These are phyloP conservation scores for Bombus sylvicola DNA, from an alignment of 1,140 invertebrate species.

Conservation along the genomic window DNA sequence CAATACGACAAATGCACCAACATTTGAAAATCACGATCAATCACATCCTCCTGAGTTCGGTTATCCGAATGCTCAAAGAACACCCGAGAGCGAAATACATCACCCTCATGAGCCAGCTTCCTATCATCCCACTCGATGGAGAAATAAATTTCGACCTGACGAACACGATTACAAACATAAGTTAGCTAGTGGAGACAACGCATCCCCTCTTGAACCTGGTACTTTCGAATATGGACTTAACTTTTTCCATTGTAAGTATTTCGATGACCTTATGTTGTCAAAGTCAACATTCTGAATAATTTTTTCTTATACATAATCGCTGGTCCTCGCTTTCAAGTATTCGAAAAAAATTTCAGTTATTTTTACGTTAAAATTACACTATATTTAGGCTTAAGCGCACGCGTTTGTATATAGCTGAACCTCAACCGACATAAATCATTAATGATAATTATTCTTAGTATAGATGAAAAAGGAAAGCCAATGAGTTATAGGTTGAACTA, in stretches of 20 bases:
- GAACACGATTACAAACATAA: constrained; percentile 15
- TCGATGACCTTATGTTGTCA: not conserved
- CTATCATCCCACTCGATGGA: not conserved
- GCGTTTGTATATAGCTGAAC: too few species aligned
- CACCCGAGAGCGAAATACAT: not conserved
- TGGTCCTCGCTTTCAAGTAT: too few species aligned
- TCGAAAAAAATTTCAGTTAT: too few species aligned
- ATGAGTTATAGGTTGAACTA: too few species aligned
- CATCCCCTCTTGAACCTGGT: constrained; percentile 24
- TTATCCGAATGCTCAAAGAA: not conserved
- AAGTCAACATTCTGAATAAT: not conserved
- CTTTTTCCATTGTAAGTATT: constrained; percentile 50
- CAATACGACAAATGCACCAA: constrained; percentile 19
- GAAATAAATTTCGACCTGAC: not conserved
- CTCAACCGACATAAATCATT: too few species aligned
- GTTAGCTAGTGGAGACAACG: not conserved
- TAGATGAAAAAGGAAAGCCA: too few species aligned
- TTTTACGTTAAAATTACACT: too few species aligned
- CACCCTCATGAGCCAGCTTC: not conserved
- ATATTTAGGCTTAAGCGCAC: too few species aligned
- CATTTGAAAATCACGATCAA: not conserved
- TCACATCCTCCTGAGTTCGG: not conserved
- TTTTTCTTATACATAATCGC: not conserved
- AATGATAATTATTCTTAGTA: too few species aligned
- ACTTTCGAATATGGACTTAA: not conserved